Percentiles rank a stretch among this genome's conserved stretches.
Evolutionary conservation across 1,140 invertebrate genomes (phyloP).

Genomic region (Trichonephila clavipes): DNA sequence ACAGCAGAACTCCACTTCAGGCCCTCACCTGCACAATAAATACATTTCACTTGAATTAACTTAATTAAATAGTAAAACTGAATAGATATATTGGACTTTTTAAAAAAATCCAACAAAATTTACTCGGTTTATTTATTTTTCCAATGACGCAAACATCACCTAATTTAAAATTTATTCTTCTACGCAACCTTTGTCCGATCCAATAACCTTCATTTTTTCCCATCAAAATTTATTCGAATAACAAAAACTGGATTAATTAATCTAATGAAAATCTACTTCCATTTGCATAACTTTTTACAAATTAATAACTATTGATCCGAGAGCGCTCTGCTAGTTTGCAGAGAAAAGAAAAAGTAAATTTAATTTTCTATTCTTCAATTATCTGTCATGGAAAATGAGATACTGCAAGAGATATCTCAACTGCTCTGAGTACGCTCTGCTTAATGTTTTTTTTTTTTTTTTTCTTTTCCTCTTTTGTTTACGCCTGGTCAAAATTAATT

Average conservation of each 20-base stretch:
- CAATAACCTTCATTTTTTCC: not conserved
- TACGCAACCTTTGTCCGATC: not conserved
- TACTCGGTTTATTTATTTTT: not conserved
- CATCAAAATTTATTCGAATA: not conserved
- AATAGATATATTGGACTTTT: not conserved
- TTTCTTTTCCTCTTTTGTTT: not conserved
- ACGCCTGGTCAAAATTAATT: constrained; percentile 33
- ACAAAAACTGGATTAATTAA: constrained; percentile 4
- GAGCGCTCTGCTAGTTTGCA: too few relatives aligned
- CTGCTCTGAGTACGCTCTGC: not conserved
- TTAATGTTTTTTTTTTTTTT: not conserved
- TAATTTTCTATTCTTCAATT: constrained; percentile 38
- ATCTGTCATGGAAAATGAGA: constrained; percentile 39
- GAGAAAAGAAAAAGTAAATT: not conserved
- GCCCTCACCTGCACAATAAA: not conserved
- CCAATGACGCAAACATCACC: not conserved
- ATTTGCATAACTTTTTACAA: not conserved
- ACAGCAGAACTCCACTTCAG: not conserved
- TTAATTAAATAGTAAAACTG: not conserved
- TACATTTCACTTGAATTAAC: not conserved
- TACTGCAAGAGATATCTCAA: not conserved
- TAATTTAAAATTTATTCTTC: not conserved
- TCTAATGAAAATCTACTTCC: not conserved
- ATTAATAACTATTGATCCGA: constrained; percentile 26
- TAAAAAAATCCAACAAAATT: not conserved